Base-by-base conservation (phyloP, 2,797 vertebrate genomes). In the Pelochelys cantorii region DNA sequence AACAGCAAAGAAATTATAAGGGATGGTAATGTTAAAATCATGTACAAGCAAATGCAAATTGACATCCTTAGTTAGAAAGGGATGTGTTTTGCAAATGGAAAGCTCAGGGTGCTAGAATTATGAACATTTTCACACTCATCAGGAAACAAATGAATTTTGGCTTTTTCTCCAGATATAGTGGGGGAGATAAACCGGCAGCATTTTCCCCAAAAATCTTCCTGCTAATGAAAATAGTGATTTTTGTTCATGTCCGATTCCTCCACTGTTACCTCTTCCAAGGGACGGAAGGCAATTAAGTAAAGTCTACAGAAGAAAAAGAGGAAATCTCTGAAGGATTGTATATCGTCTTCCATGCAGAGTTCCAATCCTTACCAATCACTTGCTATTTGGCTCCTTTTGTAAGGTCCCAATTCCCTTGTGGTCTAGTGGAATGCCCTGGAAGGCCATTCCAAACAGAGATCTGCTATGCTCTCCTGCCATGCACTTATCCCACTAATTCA, bases 31-130 rank as follows among this genome's bases (percentile, higher is more conserved):
- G 54, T 62, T 91, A 60, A 68, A 86, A 90, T 82, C 83, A 54
- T 62, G 71, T 62, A 85, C 11, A 88, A 94, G 93, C 87, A 93
- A 86, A 88, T 95, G 71, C 86, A 42, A 22, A 88, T 78, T 89
- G 91, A 91, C 87, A 79, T 80, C 54, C 89, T 95, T 90, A 91
- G 77, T 83, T 94, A 84, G 86, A 95, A 93, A 95, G 56, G 94
- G 95, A 96, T 90, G 87, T 52, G 85, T 86, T 84, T 92, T 86
- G 80, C 85, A 85, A 79, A 90, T 87, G 90, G 93, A 93, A 92
- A 92, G 94, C 95, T 96, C 94, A 87, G 88, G 86, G 65, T 27
- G 62, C 85, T 95, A 91, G 88, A 93, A 93, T 59, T 11, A 5
- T 74, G 81, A 29, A 88, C 92, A 89, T 7, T 42, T 82, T 93